These are phyloP conservation scores for Alligator sinensis DNA, from an alignment of 2,113 vertebrate genomes.

Conservation along the genomic window DNA sequence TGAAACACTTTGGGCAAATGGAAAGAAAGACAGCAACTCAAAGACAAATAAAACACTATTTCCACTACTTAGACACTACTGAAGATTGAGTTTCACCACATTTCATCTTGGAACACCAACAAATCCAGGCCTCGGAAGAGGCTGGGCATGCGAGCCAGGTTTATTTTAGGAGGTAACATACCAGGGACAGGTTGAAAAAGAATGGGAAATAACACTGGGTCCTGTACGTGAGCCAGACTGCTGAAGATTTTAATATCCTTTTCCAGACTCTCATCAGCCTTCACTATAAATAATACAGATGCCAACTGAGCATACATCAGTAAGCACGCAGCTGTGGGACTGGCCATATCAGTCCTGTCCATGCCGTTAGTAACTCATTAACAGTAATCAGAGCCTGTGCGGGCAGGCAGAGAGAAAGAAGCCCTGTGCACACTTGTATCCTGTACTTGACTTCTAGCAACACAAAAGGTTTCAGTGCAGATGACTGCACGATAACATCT, in stretches of 20 bases:
- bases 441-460: neutral
- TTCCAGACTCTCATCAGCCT: constrained; percentile 43
- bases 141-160: constrained; percentile 42
- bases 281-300: constrained; percentile 10
- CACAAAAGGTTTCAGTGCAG: constrained; percentile 28
- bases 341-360: constrained; percentile 21
- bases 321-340: constrained; percentile 24
- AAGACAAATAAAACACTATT: constrained; percentile 57
- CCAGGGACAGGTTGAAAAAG: constrained; percentile 41
- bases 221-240: neutral
- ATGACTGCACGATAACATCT: neutral
- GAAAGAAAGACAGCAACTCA: constrained; percentile 5
- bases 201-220: constrained; percentile 32
- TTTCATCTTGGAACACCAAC: constrained; percentile 34
- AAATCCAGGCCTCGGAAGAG: constrained; percentile 29
- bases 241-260: constrained; percentile 14
- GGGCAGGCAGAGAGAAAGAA: neutral
- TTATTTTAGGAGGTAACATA: constrained; percentile 50
- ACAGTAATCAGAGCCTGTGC: constrained; percentile 4
- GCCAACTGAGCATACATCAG: neutral
- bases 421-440: neutral
- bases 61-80: constrained; percentile 29
- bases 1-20: constrained; percentile 45
- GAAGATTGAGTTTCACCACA: constrained; percentile 30
- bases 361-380: constrained; percentile 31